phyloP scores from a whole-genome alignment of 92 coral and sea anemone species.

The Blastomussa wellsi region DNA sequence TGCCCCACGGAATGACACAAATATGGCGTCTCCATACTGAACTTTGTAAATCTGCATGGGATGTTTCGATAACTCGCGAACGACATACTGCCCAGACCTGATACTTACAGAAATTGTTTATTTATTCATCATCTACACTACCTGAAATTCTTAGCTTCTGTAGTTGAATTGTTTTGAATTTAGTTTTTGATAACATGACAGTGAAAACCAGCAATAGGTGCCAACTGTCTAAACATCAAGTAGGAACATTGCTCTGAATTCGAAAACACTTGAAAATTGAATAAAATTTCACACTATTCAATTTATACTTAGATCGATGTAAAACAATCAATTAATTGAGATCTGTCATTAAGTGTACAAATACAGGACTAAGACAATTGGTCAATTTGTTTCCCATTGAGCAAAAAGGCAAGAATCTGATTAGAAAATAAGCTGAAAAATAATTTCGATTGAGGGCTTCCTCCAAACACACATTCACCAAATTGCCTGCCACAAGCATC shows the following conservation, averaged over 20 bases:
- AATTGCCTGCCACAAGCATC: not conserved
- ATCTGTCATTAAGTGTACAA: slow-evolving; percentile 23
- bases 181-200: too few species aligned
- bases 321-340: not conserved
- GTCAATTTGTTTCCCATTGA: not conserved
- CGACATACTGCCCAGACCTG: too few species aligned
- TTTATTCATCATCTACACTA: too few species aligned
- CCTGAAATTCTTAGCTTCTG: too few species aligned
- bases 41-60: too few species aligned
- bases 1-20: too few species aligned
- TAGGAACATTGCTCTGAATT: not conserved
- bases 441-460: not conserved
- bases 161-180: too few species aligned
- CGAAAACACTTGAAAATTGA: not conserved
- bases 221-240: not conserved
- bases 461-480: not conserved
- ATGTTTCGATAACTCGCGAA: too few species aligned
- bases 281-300: not conserved
- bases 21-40: too few species aligned
- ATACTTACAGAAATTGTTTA: too few species aligned
- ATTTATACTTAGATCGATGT: not conserved
- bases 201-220: too few species aligned
- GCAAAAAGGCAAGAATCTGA: not conserved
- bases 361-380: slow-evolving; percentile 6
- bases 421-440: not conserved